A percentile compares a stretch with the other conserved stretches of the same genome.
phyloP scores from a whole-genome alignment of 2,113 vertebrate species.

The Gasterosteus aculeatus region DNA sequence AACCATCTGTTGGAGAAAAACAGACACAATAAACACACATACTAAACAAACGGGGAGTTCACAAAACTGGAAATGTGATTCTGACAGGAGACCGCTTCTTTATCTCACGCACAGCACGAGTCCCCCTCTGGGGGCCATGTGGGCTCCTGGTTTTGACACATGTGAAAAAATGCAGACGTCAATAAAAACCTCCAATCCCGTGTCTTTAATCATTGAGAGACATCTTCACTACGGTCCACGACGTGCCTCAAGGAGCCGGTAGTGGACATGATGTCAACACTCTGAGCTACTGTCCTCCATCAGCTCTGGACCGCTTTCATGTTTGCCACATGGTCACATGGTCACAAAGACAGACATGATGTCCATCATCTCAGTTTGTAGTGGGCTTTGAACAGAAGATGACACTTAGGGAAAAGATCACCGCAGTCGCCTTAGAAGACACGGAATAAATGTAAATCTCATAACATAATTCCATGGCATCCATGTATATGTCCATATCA shows the following conservation, averaged over 20 bases:
- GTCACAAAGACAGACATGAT: neutral
- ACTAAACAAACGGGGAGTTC: neutral
- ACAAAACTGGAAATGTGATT: constrained; percentile 37
- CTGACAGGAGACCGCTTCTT: constrained; percentile 57
- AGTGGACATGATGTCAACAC: neutral
- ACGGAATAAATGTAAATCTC: neutral
- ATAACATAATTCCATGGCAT: neutral
- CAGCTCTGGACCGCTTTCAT: neutral
- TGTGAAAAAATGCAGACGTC: constrained; percentile 21
- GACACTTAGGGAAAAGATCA: neutral
- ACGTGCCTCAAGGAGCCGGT: neutral
- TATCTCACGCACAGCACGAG: constrained; percentile 59
- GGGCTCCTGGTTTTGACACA: constrained; percentile 71
- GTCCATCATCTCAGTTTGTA: neutral
- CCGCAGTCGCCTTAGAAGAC: neutral
- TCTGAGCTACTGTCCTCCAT: neutral
- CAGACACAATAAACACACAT: neutral
- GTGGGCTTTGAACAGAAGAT: neutral
- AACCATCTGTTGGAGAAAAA: neutral
- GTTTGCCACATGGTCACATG: neutral
- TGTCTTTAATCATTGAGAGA: neutral
- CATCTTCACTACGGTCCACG: neutral
- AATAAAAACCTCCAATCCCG: constrained; percentile 20
- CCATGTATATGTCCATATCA: neutral
- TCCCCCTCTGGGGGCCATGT: constrained; percentile 12